Evolutionary conservation across 1,140 invertebrate genomes (phyloP).

Genomic region (Paramacrobiotus metropolitanus): DNA sequence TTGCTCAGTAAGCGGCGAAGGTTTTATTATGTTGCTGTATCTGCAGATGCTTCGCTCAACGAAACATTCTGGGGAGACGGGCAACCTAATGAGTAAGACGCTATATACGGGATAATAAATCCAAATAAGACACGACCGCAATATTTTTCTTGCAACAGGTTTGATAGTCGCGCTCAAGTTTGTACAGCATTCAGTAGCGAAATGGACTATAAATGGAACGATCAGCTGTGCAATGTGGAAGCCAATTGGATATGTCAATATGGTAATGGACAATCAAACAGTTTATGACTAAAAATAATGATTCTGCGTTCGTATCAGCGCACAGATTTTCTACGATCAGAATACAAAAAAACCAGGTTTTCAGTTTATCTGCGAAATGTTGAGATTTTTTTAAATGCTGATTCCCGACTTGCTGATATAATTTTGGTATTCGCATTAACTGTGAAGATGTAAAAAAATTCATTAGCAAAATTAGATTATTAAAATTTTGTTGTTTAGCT

Average conservation of each 20-base stretch:
- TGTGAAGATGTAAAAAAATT: no score
- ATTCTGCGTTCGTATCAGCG: no score
- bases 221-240: background rate
- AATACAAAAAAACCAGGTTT: no score
- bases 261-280: background rate
- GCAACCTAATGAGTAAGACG: background rate
- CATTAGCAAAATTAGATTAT: no score
- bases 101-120: background rate
- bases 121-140: background rate
- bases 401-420: no score
- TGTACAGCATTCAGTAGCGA: background rate
- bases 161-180: background rate
- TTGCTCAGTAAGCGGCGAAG: no score
- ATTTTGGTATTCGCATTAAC: no score
- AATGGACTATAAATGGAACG: background rate
- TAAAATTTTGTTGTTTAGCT: background rate
- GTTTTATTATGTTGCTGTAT: no score
- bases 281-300: background rate
- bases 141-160: background rate
- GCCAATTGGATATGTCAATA: constrained; percentile 5
- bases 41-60: background rate
- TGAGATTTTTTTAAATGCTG: no score
- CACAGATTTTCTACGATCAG: no score
- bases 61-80: background rate
- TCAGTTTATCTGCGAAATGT: no score